Evolutionary conservation across 2,888 invertebrate genomes (phyloP), one percentile per base, ranked within the genome.

Genomic region (Sesia apiformis): DNA sequence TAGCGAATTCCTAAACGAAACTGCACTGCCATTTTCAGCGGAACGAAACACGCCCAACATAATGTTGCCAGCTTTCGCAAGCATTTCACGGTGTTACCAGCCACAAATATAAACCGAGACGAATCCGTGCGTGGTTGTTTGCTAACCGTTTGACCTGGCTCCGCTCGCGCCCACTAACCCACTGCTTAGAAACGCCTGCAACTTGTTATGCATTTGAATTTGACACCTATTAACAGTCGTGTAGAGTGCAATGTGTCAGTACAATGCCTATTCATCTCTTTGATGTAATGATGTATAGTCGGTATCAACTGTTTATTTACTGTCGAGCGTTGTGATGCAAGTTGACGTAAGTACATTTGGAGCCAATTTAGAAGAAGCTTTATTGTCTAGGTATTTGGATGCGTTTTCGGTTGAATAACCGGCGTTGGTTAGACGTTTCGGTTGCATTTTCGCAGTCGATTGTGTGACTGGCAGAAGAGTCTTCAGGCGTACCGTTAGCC

Each of bases 291-390:
- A 84, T 83, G 84, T 84, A 81, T 82, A 81, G 84, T 80, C 74
- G 74, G 79, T 85, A 84, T 86, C 84, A 81, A 85, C 82, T 86
- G 85, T 88, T 88, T 86, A 85, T 87, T 86, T 86, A 84, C 81
- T 76, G 78, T 70, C 70, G 60, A 67, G 62, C 65, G 65, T 67
- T 69, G 64, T 50, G 38, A 5, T 8, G 8, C 65, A 60, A 59
- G 60, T 58, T 66, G 58, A 66, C 71, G 65, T 70, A 82, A 70
- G 71, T 71, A 56, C 54, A 53, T 59, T 58, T 58, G 59, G 40
- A 53, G 55, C 56, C 60, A 52, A 56, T 53, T 60, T 46, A 71
- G 72, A 73, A 57, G 61, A 58, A 58, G 58, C 66, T 69, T 59
- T 77, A 74, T 67, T 58, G 4, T 46, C 6, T 38, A 43, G 4